phyloP scores from a whole-genome alignment of 2,888 invertebrate genomes.

The Hirtodrosophila trivittata region DNA sequence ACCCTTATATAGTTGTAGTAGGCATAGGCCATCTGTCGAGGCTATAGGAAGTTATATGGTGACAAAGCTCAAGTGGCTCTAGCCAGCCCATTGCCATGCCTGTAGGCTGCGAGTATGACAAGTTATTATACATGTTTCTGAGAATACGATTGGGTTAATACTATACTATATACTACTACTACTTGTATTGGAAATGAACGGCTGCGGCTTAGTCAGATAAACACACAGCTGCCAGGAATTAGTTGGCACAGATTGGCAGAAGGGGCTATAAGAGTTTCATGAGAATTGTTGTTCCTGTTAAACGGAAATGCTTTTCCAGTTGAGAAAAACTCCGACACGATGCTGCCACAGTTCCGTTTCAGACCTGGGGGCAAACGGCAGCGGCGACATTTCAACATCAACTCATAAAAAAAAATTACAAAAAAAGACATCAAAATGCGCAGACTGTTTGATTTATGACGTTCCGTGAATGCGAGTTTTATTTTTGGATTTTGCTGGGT shows the following conservation, averaged over 20 bases:
- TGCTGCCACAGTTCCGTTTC: conserved; percentile 38
- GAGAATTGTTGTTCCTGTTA: conserved; percentile 48
- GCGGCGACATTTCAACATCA: conserved; percentile 36
- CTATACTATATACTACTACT: not conserved
- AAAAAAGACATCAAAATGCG: conserved; percentile 24
- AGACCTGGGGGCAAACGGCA: conserved; percentile 15
- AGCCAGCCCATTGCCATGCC: conserved; percentile 20
- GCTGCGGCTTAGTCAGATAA: conserved; percentile 51
- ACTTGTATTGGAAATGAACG: conserved; percentile 11
- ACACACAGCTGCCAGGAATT: conserved; percentile 19
- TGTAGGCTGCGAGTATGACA: conserved; percentile 26
- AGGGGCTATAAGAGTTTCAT: conserved; percentile 28
- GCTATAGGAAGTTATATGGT: conserved; percentile 47
- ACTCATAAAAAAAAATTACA: conserved; percentile 15
- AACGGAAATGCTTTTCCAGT: conserved; percentile 71
- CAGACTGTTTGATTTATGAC: conserved; percentile 56
- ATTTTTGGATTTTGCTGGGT: conserved; percentile 58
- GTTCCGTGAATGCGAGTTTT: conserved; percentile 36
- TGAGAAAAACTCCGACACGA: conserved; percentile 10
- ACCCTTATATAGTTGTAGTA: conserved; percentile 46
- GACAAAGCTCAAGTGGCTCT: conserved; percentile 55
- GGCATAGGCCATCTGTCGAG: conserved; percentile 24
- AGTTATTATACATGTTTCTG: conserved; percentile 31
- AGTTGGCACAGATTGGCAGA: not conserved
- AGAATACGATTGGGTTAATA: conserved; percentile 26